These are phyloP conservation scores for Sinodicranocentrus sp. DNA, from an alignment of 2,888 invertebrate genomes.

Conservation along the genomic window DNA sequence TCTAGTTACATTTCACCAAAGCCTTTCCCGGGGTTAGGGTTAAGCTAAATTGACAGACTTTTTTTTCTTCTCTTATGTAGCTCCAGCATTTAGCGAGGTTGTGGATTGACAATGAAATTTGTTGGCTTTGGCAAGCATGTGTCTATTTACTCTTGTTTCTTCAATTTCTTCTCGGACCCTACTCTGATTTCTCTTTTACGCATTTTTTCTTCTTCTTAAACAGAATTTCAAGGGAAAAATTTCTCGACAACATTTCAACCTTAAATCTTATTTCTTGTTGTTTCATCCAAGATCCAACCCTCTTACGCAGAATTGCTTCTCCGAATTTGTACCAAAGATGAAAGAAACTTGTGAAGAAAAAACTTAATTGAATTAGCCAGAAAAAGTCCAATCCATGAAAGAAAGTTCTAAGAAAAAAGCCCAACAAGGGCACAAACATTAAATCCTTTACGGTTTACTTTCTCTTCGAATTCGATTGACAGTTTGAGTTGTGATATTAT, in stretches of 20 bases:
- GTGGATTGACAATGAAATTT: slow-evolving; percentile 58
- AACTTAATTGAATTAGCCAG: slow-evolving; percentile 18
- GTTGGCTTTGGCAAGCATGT: slow-evolving; percentile 53
- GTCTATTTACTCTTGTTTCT: not conserved
- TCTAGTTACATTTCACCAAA: slow-evolving; percentile 3
- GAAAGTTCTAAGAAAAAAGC: too few relatives aligned
- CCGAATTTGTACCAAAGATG: too few relatives aligned
- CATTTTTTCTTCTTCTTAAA: slow-evolving; percentile 4
- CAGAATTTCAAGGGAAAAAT: too few relatives aligned
- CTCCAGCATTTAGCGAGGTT: slow-evolving; percentile 4
- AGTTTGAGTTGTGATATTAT: slow-evolving; percentile 21
- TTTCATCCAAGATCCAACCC: too few relatives aligned
- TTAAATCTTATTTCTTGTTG: too few relatives aligned
- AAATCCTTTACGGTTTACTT: not conserved
- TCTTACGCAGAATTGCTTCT: too few relatives aligned
- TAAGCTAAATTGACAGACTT: slow-evolving; percentile 61
- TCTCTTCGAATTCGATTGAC: slow-evolving; percentile 2
- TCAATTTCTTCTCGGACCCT: not conserved
- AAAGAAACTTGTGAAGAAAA: too few relatives aligned
- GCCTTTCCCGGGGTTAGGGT: slow-evolving; percentile 33
- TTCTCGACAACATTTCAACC: too few relatives aligned
- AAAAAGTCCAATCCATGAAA: not conserved
- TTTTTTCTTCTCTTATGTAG: slow-evolving; percentile 13
- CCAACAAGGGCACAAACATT: too few relatives aligned
- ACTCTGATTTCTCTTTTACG: slow-evolving; percentile 7